Evolutionary conservation across 2,888 invertebrate species (phyloP), one percentile per base, ranked within the genome.

Genomic region (Metopia argyrocephala): DNA sequence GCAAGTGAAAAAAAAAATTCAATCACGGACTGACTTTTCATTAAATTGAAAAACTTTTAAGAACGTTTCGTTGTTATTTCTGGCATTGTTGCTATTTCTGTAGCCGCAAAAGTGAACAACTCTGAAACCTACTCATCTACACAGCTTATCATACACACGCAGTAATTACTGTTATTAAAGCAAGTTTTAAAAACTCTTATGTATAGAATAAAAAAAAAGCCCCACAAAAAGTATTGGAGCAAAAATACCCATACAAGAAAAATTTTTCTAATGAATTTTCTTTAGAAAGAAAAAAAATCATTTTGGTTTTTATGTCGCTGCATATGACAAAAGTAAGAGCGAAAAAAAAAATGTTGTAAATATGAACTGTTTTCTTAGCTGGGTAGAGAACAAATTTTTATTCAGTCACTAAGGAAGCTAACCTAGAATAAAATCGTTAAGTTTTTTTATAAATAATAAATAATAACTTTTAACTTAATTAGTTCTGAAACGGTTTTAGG

Each of bases 221-320:
- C 45, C 38, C 4, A 65, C 15, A 62, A 9, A 64, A 5, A 56
- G 7, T 3, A 20, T 38, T 1, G 0, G 3, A 6, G 15, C 9
- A 38, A 38, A 31, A 38, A 38, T 38, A 9, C 38, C 15, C 15
- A 12, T 38, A 15, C 15, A 12, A 28, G 57, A 38, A 31, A 54
- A 48, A 48, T 54, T 71, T 62, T 21, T 66, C 73, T 64, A 78
- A 68, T 73, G 73, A 78, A 73, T 78, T 78, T 73, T 78, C 62
- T 64, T 78, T 73, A 62, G 73, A 28, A 46, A 52, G 28, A 59
- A 70, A 70, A 59, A 28, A 70, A 70, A n/a, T 52, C n/a, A 52
- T 64, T 76, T 59, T 54, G 70, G 52, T 76, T 70, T 57, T 27
- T 15, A 23, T 54, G 28, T 48, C 23, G 25, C 38, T 20, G 56